Evolutionary conservation across 2,113 vertebrate genomes (phyloP), one percentile per base, ranked within the genome.

Genomic region (Macquaria ambigua): DNA sequence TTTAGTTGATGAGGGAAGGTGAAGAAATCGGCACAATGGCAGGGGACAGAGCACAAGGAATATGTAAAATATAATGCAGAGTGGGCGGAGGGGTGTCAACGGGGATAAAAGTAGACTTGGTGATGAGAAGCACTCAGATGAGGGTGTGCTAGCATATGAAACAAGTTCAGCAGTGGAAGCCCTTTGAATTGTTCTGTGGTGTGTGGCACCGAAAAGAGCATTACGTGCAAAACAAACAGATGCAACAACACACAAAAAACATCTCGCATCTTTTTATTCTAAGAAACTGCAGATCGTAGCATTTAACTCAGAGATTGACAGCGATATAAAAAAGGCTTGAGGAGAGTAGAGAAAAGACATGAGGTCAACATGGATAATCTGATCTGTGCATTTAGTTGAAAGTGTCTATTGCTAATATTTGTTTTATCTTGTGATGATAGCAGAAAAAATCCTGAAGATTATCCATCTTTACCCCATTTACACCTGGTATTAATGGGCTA

Each of bases 31-130:
- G 67, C 64, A 84, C 81, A 80, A 43, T 25, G 9, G 63, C 20
- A 25, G n/a, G 37, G 73, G 75, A 79, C n/a, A 52, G 55, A 79
- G 77, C 50, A 69, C 25, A 73, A 84, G 74, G 25, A 80, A 76
- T 56, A 76, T 62, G 64, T 84, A 48, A 89, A 62, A 84, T 70
- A 41, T 58, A 52, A 79, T 20, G 68, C 25, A 28, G 87, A 63
- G 90, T 88, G 78, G 83, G 91, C 23, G 82, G 83, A 61, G 56
- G 77, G 28, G 76, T 81, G 88, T 91, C 84, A 82, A 11, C 52
- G 1, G 69, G 50, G 68, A 88, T 84, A 70, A 85, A 87, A 84
- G 87, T 77, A 50, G 76, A 82, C 70, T 82, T 59, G 8, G 28
- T 79, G 79, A 83, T 87, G 72, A 87, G 75, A 70, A 15, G 61